Evolutionary conservation across 2,888 invertebrate species (phyloP).

Genomic region (Lottia scabra): DNA sequence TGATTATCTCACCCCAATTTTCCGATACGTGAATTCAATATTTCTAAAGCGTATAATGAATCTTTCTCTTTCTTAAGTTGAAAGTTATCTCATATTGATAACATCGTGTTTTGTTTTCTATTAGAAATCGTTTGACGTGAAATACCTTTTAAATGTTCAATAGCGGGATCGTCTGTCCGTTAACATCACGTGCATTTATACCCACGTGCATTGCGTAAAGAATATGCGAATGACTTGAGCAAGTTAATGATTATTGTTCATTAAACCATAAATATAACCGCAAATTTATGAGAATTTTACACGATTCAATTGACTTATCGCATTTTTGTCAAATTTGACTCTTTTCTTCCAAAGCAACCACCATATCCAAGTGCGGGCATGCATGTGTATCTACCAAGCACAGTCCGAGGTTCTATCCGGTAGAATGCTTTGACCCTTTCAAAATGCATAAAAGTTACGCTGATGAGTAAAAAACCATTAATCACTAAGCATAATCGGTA

Average conservation of each 20-base stretch:
- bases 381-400: background rate
- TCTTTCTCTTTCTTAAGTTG: background rate
- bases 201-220: constrained; percentile 3
- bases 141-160: constrained; percentile 7
- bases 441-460: too few relatives aligned
- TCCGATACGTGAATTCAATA: constrained; percentile 3
- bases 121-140: constrained; percentile 3
- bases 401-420: background rate
- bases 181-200: constrained; percentile 6
- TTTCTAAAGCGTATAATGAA: constrained; percentile 3
- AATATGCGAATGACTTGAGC: background rate
- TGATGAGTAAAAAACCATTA: too few relatives aligned
- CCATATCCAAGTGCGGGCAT: constrained; percentile 3
- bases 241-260: constrained; percentile 6
- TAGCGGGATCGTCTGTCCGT: background rate
- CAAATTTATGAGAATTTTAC: background rate
- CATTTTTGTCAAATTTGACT: background rate
- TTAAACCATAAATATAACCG: constrained; percentile 3
- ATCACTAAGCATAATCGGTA: too few relatives aligned
- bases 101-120: background rate
- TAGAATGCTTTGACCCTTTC: too few relatives aligned
- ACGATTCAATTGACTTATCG: background rate
- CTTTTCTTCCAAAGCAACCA: background rate
- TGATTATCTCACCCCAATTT: constrained; percentile 4
- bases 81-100: background rate